Conservation (phyloP, 2,888 invertebrate genomes). For the Labia minor region DNA sequence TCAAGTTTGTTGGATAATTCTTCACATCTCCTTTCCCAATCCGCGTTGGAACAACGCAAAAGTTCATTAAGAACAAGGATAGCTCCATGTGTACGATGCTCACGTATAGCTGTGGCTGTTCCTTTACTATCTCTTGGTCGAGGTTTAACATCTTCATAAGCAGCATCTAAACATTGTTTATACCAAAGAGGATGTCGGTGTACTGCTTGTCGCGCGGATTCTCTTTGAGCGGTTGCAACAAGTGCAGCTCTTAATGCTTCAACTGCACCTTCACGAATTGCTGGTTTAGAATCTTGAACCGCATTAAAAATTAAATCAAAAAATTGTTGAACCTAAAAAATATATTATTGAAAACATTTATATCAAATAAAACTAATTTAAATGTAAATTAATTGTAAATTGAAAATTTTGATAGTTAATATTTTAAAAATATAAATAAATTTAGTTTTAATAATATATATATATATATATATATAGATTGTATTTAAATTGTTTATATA, state of each 20-base stretch:
- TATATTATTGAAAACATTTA: too few species aligned
- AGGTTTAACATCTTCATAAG: conserved; percentile 71
- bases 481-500: too few species aligned
- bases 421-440: too few species aligned
- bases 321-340: conserved; percentile 59
- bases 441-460: too few species aligned
- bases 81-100: conserved; percentile 88
- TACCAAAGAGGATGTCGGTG: conserved; percentile 41
- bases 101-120: conserved; percentile 48
- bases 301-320: conserved; percentile 90
- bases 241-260: conserved; percentile 90
- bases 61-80: conserved; percentile 88
- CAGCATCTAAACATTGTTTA: conserved; percentile 48
- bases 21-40: conserved; percentile 73
- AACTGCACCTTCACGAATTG: conserved; percentile 84
- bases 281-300: conserved; percentile 79
- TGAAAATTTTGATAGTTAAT: too few species aligned
- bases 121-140: background rate
- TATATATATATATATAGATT: too few species aligned
- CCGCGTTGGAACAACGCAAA: conserved; percentile 76
- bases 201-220: conserved; percentile 76
- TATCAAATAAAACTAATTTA: too few species aligned
- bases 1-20: conserved; percentile 53
- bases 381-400: too few species aligned
- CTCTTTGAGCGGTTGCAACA: conserved; percentile 89